Evolutionary conservation across 2,888 invertebrate species (phyloP).

Genomic region (Myopa testacea): DNA sequence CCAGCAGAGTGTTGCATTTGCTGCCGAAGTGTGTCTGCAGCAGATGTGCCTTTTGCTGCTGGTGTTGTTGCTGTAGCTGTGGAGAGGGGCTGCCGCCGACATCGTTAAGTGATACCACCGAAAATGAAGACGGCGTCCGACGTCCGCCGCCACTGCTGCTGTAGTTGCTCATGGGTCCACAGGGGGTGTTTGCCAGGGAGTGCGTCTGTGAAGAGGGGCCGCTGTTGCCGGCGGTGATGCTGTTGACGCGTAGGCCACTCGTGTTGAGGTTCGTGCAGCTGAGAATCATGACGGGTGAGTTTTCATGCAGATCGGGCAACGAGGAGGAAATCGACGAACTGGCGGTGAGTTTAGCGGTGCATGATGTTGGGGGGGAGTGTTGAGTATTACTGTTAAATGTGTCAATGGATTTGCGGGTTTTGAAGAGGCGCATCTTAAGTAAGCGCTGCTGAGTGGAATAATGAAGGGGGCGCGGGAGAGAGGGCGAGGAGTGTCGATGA

Average conservation of each 20-base stretch:
- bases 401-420: constrained; percentile 67
- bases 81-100: constrained; percentile 43
- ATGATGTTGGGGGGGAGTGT: constrained; percentile 51
- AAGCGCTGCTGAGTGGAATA: neutral
- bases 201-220: constrained; percentile 49
- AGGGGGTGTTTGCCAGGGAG: constrained; percentile 39
- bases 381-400: constrained; percentile 56
- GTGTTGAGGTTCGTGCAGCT: constrained; percentile 65
- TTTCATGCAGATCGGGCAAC: constrained; percentile 66
- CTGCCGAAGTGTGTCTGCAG: constrained; percentile 32
- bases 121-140: constrained; percentile 60
- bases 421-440: constrained; percentile 65
- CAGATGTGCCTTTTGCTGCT: constrained; percentile 32
- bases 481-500: neutral
- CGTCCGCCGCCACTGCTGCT: constrained; percentile 54
- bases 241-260: constrained; percentile 51
- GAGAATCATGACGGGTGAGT: constrained; percentile 67
- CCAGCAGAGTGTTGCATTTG: constrained; percentile 52
- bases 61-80: constrained; percentile 46
- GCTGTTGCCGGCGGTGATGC: constrained; percentile 44
- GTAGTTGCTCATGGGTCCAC: constrained; percentile 37
- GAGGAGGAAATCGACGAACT: constrained; percentile 64
- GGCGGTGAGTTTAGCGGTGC: constrained; percentile 55
- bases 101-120: constrained; percentile 60
- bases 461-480: neutral